A percentile compares a stretch with the other conserved stretches of the same genome.
Evolutionary conservation across 2,113 vertebrate species (phyloP).

Genomic region (Nesogale talazaci): DNA sequence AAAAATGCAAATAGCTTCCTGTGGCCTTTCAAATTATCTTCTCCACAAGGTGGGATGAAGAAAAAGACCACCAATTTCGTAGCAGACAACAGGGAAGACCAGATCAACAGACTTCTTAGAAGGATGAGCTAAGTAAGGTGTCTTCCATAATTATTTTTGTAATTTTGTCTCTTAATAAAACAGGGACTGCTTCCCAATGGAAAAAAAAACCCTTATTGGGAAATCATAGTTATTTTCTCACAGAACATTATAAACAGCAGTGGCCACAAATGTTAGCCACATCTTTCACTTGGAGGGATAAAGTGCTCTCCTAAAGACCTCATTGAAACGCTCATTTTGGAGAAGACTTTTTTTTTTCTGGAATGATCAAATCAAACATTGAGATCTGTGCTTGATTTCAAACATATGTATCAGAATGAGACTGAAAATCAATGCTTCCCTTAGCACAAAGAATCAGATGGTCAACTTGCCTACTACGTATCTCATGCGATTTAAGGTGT

Average conservation of each 20-base stretch:
- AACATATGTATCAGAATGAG: not conserved
- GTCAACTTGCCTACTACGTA: not conserved
- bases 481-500: not conserved
- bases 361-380: not conserved
- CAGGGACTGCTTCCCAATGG: too few relatives aligned
- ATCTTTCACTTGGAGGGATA: constrained; percentile 56
- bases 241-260: constrained; percentile 63
- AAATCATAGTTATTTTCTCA: constrained; percentile 70
- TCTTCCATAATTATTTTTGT: too few relatives aligned
- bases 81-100: too few relatives aligned
- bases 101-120: too few relatives aligned
- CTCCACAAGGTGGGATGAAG: too few relatives aligned
- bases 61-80: too few relatives aligned
- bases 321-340: constrained; percentile 32
- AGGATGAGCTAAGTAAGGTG: too few relatives aligned
- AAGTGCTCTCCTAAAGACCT: constrained; percentile 61
- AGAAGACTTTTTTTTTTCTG: constrained; percentile 37
- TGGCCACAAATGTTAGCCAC: constrained; percentile 59
- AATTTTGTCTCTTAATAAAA: too few relatives aligned
- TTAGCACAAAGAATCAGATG: constrained; percentile 20
- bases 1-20: too few relatives aligned
- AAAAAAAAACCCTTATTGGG: constrained; percentile 62
- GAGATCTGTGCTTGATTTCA: not conserved
- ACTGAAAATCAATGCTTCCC: not conserved
- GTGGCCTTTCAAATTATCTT: too few relatives aligned